phyloP scores from a whole-genome alignment of 2,797 vertebrate genomes.

The Melanotaenia parkinsoni region DNA sequence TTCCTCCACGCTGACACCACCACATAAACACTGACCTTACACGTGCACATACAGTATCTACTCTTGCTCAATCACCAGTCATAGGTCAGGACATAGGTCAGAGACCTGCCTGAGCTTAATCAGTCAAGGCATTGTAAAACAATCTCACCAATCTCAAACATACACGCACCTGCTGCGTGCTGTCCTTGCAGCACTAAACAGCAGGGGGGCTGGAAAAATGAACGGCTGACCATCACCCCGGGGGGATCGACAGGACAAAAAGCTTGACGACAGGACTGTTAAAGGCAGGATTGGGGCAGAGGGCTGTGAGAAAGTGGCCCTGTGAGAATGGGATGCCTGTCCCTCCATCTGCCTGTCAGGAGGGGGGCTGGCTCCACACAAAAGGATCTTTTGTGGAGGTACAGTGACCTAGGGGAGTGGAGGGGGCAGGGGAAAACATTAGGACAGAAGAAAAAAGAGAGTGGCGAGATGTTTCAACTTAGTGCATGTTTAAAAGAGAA shows the following conservation, averaged over 20 bases:
- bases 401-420: conserved; percentile 68
- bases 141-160: conserved; percentile 34
- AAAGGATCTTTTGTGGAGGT: conserved; percentile 78
- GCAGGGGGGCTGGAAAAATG: conserved; percentile 42
- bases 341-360: conserved; percentile 70
- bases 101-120: conserved; percentile 32
- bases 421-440: conserved; percentile 8
- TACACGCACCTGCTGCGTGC: conserved; percentile 44
- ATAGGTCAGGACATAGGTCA: conserved; percentile 54
- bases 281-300: conserved; percentile 45
- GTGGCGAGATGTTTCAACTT: conserved; percentile 22
- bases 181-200: conserved; percentile 47
- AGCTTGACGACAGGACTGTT: conserved; percentile 29
- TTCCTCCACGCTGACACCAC: conserved; percentile 16
- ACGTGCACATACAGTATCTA: conserved; percentile 28
- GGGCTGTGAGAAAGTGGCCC: conserved; percentile 78
- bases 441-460: background rate
- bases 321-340: conserved; percentile 66
- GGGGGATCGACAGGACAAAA: conserved; percentile 45
- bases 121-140: conserved; percentile 37
- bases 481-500: conserved; percentile 6
- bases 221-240: conserved; percentile 35
- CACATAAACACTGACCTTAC: conserved; percentile 37
- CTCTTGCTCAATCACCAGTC: conserved; percentile 45
- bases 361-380: conserved; percentile 66